These are phyloP conservation scores for Ailurus styani DNA, from an alignment of 2,113 vertebrate species.

Conservation along the genomic window DNA sequence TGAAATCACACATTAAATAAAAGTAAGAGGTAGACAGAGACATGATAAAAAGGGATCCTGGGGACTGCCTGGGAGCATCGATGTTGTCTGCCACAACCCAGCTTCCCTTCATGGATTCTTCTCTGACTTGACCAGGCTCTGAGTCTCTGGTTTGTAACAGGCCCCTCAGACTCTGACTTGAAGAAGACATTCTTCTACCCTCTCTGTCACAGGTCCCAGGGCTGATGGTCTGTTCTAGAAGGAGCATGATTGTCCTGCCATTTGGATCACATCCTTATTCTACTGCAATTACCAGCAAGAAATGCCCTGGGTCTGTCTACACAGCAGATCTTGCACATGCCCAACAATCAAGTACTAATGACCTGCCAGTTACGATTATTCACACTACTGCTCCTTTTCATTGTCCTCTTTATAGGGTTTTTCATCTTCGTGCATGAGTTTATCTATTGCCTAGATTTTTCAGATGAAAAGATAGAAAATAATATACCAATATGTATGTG, in stretches of 20 bases:
- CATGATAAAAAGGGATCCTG: neutral
- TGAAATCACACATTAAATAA: neutral
- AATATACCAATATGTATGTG: neutral
- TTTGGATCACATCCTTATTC: neutral
- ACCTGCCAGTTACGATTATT: neutral
- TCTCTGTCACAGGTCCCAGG: accelerated
- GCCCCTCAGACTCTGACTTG: neutral
- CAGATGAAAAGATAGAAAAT: neutral
- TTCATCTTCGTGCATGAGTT: neutral
- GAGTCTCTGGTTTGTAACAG: neutral
- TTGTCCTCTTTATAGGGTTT: neutral
- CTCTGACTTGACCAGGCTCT: neutral
- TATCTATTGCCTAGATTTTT: neutral
- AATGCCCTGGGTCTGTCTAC: neutral
- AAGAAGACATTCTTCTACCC: neutral
- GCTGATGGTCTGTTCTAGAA: neutral
- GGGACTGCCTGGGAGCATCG: neutral
- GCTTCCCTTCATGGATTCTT: neutral
- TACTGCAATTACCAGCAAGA: neutral
- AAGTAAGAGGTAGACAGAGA: neutral
- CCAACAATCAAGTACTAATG: neutral
- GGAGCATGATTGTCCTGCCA: no score
- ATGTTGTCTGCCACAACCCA: neutral
- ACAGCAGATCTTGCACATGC: neutral
- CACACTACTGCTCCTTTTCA: neutral